Evolutionary conservation across 2,113 vertebrate species (phyloP).

Genomic region (Typhlomys cinereus): DNA sequence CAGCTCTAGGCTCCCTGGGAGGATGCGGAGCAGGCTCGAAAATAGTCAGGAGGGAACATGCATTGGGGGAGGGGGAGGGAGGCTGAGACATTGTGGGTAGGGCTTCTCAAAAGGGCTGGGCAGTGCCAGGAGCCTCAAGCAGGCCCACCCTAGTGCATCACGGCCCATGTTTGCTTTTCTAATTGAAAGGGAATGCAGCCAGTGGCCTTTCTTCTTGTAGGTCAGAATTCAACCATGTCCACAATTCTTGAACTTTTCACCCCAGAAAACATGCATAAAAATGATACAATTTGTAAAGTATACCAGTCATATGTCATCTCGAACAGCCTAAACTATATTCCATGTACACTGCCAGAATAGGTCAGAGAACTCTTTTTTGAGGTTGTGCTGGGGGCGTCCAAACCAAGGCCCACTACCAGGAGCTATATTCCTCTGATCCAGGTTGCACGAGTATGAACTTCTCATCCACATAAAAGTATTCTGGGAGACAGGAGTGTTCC

Average conservation of each 20-base stretch:
- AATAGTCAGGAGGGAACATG: background rate
- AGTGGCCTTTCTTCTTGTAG: background rate
- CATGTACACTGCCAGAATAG: background rate
- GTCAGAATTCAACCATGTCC: background rate
- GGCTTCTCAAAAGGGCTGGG: too few relatives aligned
- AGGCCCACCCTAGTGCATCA: background rate
- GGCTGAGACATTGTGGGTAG: rapidly evolving
- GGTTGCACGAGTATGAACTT: background rate
- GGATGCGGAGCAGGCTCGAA: background rate
- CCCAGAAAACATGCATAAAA: background rate
- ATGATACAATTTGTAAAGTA: background rate
- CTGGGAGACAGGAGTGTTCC: background rate
- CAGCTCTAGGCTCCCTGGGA: background rate
- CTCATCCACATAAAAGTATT: background rate
- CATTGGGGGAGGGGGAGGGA: too few relatives aligned
- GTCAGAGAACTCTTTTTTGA: background rate
- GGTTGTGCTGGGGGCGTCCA: background rate
- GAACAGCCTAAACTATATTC: background rate
- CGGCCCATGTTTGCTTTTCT: background rate
- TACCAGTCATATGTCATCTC: background rate
- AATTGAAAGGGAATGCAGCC: background rate
- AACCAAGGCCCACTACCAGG: background rate
- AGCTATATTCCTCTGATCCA: background rate
- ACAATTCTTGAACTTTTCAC: background rate
- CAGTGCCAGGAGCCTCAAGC: rapidly evolving